phyloP scores from a whole-genome alignment of 2,888 invertebrate species.

The Sinhomidia bicolor region DNA sequence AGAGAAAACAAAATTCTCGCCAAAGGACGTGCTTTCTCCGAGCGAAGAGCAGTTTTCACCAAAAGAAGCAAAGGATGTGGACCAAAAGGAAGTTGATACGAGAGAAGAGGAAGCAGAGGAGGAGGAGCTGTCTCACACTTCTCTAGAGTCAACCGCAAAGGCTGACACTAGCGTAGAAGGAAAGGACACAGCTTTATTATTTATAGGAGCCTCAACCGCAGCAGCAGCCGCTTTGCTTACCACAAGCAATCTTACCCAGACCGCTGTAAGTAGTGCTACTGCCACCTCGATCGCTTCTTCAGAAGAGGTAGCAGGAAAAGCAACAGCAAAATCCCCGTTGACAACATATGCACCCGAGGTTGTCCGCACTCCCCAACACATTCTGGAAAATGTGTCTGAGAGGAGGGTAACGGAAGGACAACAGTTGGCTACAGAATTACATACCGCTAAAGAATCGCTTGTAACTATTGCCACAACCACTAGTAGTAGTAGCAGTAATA shows the following conservation, averaged over 20 bases:
- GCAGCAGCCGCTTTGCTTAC: conserved; percentile 64
- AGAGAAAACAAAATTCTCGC: conserved; percentile 16
- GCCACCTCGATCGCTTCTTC: conserved; percentile 43
- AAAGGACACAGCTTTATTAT: conserved; percentile 70
- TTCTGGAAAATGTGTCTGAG: conserved; percentile 79
- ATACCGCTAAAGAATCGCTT: conserved; percentile 66
- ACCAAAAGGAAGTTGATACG: conserved; percentile 60
- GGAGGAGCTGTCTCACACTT: conserved; percentile 53
- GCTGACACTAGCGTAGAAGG: conserved; percentile 74
- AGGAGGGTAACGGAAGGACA: conserved; percentile 67
- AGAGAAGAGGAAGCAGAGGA: conserved; percentile 66
- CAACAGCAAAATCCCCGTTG: conserved; percentile 66
- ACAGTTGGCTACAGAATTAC: conserved; percentile 62
- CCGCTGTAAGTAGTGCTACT: conserved; percentile 53
- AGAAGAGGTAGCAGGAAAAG: conserved; percentile 52
- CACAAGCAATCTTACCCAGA: conserved; percentile 30
- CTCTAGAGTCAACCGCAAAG: conserved; percentile 73
- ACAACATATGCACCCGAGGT: conserved; percentile 77
- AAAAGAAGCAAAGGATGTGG: conserved; percentile 65
- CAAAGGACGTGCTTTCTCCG: conserved; percentile 32
- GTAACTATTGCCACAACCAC: conserved; percentile 52
- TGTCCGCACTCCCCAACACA: conserved; percentile 79
- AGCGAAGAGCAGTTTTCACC: conserved; percentile 62
- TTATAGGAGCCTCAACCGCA: conserved; percentile 64
- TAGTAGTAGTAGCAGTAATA: conserved; percentile 39